Conservation (phyloP, 2,113 vertebrate species). For the Columba janthina region DNA sequence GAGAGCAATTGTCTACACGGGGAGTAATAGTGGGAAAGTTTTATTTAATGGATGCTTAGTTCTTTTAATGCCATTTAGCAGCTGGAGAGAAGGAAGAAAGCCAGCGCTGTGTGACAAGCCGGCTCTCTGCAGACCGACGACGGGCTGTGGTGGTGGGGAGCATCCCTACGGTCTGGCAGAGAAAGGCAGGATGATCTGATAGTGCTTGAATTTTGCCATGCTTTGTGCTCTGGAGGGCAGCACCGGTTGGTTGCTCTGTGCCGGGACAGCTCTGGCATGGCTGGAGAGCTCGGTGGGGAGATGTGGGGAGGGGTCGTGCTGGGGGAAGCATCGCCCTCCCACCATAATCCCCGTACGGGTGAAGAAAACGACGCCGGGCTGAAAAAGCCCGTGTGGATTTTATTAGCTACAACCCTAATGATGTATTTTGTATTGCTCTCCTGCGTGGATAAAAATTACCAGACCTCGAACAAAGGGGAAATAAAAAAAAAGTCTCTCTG, state of each 20-base stretch:
- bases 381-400: background rate
- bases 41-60: slow-evolving; percentile 67
- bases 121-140: background rate
- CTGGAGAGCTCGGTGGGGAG: accelerated
- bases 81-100: slow-evolving; percentile 59
- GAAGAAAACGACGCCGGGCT: background rate
- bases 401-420: slow-evolving; percentile 48
- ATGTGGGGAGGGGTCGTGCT: background rate
- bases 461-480: slow-evolving; percentile 49
- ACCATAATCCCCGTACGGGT: background rate
- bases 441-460: slow-evolving; percentile 57
- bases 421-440: slow-evolving; percentile 58
- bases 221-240: slow-evolving; percentile 16
- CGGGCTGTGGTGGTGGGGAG: background rate
- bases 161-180: background rate
- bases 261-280: background rate
- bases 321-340: background rate
- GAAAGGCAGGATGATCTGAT: background rate
- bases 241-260: background rate
- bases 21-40: slow-evolving; percentile 65
- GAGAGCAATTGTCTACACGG: slow-evolving; percentile 53
- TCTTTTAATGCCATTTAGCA: slow-evolving; percentile 69
- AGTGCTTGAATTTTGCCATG: background rate
- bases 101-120: background rate
- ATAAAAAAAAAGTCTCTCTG: background rate